Conservation (phyloP, 2,113 vertebrate genomes). For the Anas platyrhynchos region DNA sequence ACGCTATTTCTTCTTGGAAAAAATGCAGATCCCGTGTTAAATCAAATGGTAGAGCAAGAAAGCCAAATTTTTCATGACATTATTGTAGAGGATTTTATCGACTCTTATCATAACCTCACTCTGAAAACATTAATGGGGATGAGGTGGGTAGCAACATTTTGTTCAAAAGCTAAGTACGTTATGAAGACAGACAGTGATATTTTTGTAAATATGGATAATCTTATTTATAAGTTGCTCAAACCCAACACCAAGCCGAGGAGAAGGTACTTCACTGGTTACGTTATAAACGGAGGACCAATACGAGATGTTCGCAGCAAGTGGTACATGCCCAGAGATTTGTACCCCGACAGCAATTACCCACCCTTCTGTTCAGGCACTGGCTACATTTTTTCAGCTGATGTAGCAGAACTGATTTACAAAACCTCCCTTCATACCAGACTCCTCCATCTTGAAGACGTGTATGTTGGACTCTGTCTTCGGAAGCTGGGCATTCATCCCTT, state of each 20-base stretch:
- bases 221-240: slow-evolving; percentile 97
- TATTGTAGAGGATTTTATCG: slow-evolving; percentile 95
- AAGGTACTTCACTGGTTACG: slow-evolving; percentile 96
- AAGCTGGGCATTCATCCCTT: slow-evolving; percentile 98
- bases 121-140: slow-evolving; percentile 98
- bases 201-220: slow-evolving; percentile 99
- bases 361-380: slow-evolving; percentile 98
- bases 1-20: slow-evolving; percentile 94
- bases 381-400: slow-evolving; percentile 96
- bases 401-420: slow-evolving; percentile 97
- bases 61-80: slow-evolving; percentile 99
- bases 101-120: slow-evolving; percentile 98
- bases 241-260: slow-evolving; percentile 94
- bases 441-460: slow-evolving; percentile 97
- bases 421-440: slow-evolving; percentile 96
- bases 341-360: slow-evolving; percentile 96
- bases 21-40: slow-evolving; percentile 89
- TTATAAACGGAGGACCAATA: slow-evolving; percentile 96
- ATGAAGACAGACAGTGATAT: slow-evolving; percentile 99
- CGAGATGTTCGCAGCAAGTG: slow-evolving; percentile 98
- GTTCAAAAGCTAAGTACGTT: slow-evolving; percentile 95
- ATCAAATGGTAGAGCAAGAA: slow-evolving; percentile 99
- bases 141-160: slow-evolving; percentile 96
- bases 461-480: slow-evolving; percentile 94
- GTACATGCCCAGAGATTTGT: slow-evolving; percentile 98